These are phyloP conservation scores for Lasioglossum malachurum DNA, from an alignment of 2,888 invertebrate species.

Conservation along the genomic window DNA sequence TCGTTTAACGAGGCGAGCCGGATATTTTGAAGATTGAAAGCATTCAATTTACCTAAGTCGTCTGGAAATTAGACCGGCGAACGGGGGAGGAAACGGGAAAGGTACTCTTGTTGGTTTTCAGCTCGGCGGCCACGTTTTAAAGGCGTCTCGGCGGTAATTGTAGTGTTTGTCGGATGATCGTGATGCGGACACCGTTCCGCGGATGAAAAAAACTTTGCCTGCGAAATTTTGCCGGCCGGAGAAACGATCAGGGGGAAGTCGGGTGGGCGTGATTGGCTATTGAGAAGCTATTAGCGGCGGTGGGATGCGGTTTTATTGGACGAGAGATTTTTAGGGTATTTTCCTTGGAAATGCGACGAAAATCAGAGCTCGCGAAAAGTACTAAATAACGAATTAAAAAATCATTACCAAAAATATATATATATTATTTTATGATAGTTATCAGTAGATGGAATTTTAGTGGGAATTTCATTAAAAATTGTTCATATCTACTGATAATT, in stretches of 20 bases:
- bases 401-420: too few relatives aligned
- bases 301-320: neutral
- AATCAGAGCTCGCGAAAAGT: neutral
- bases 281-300: slow-evolving; percentile 2
- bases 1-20: slow-evolving; percentile 25
- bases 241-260: neutral
- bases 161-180: slow-evolving; percentile 13
- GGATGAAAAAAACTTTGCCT: neutral
- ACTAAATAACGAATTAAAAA: too few relatives aligned
- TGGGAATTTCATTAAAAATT: too few relatives aligned
- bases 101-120: neutral
- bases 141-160: neutral
- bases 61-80: slow-evolving; percentile 28
- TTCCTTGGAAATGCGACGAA: neutral
- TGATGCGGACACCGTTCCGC: neutral
- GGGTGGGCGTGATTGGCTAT: neutral
- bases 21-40: slow-evolving; percentile 39
- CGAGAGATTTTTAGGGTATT: neutral
- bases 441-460: too few relatives aligned
- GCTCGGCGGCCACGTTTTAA: neutral
- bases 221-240: neutral
- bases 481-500: too few relatives aligned
- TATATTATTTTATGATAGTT: too few relatives aligned
- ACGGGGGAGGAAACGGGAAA: neutral
- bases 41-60: slow-evolving; percentile 38